Evolutionary conservation across 2,113 vertebrate species (phyloP).

Genomic region (Lepus timidus): DNA sequence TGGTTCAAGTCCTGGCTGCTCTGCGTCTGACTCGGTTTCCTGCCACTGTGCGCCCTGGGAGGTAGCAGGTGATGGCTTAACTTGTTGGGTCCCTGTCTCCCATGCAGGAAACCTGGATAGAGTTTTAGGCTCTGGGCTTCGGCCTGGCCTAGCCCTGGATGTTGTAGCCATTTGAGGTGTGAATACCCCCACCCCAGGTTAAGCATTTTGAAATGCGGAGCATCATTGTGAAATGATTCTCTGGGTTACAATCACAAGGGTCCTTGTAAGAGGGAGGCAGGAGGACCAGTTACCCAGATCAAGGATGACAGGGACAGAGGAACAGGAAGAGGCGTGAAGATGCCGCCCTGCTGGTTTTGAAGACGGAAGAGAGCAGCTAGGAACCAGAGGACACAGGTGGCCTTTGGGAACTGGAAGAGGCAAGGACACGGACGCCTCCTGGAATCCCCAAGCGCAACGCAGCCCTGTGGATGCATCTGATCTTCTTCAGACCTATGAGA

Average conservation of each 20-base stretch:
- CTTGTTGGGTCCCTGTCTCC: too few relatives aligned
- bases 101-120: too few relatives aligned
- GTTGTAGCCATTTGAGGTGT: too few relatives aligned
- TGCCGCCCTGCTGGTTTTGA: background rate
- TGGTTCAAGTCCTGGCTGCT: too few relatives aligned
- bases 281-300: background rate
- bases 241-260: background rate
- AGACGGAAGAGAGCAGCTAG: background rate
- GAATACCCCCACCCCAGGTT: too few relatives aligned
- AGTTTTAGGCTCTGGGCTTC: too few relatives aligned
- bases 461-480: background rate
- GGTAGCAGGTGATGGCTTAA: too few relatives aligned
- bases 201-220: background rate
- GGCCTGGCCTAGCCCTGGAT: too few relatives aligned
- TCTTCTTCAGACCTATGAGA: background rate
- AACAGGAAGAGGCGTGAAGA: background rate
- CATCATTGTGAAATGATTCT: too few relatives aligned
- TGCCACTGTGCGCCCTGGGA: too few relatives aligned
- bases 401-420: background rate
- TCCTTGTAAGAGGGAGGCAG: background rate
- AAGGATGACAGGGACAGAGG: fast-evolving
- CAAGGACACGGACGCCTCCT: background rate
- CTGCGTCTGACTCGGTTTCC: too few relatives aligned
- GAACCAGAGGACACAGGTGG: background rate
- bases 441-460: background rate